A percentile compares a stretch with the other conserved stretches of the same genome.
Evolutionary conservation across 2,113 vertebrate genomes (phyloP).

Genomic region (Lanius ludovicianus): DNA sequence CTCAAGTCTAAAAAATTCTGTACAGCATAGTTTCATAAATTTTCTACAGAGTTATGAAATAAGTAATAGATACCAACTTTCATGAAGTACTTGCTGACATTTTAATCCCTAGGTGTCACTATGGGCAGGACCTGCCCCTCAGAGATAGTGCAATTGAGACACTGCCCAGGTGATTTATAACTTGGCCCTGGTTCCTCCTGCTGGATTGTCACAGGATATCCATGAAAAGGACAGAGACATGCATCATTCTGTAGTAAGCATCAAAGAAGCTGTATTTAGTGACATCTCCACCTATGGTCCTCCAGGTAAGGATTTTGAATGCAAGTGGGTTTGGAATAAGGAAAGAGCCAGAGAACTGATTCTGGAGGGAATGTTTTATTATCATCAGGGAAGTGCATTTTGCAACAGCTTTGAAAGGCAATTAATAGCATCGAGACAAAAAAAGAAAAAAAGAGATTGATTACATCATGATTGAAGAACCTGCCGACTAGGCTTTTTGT

Average conservation of each 20-base stretch:
- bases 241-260: background rate
- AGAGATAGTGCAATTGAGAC: background rate
- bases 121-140: background rate
- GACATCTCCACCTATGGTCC: background rate
- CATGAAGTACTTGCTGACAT: constrained; percentile 20
- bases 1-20: background rate
- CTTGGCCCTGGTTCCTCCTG: background rate
- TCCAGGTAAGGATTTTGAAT: background rate
- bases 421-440: background rate
- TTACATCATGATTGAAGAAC: background rate
- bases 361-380: background rate
- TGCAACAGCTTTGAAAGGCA: background rate
- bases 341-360: background rate
- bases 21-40: background rate
- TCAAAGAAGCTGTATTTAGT: background rate
- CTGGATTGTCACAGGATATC: background rate
- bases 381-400: background rate
- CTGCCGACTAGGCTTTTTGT: background rate
- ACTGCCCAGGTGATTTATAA: background rate
- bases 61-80: constrained; percentile 14
- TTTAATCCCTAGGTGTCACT: constrained; percentile 14
- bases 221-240: background rate
- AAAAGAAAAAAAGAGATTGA: background rate
- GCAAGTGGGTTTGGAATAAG: background rate
- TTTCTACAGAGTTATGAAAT: background rate